Evolutionary conservation across 1,140 invertebrate genomes (phyloP).

Genomic region (Nautilus pompilius): DNA sequence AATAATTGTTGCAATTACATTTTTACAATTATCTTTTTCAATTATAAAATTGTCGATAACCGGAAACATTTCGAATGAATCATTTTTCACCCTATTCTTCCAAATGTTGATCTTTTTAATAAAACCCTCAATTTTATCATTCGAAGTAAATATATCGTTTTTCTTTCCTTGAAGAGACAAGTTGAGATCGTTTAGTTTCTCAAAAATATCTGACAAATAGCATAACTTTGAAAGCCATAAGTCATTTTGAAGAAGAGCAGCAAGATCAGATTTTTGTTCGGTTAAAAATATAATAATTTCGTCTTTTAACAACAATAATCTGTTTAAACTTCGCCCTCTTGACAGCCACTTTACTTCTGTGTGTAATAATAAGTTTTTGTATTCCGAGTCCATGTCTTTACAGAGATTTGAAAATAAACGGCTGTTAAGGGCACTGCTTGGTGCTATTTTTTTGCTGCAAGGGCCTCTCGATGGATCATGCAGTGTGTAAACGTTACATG

Average conservation of each 20-base stretch:
- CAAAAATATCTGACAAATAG: conserved; percentile 2
- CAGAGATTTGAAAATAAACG: not conserved
- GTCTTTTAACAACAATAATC: not conserved
- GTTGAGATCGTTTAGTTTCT: not conserved
- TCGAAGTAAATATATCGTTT: not conserved
- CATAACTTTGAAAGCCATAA: not conserved
- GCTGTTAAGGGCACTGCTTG: not conserved
- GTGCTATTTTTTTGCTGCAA: not conserved
- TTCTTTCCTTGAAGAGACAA: conserved; percentile 1
- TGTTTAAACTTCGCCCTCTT: not conserved
- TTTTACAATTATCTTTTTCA: not conserved
- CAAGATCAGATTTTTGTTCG: conserved; percentile 1
- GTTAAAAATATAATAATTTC: not conserved
- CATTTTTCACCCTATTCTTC: not conserved
- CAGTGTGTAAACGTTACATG: not conserved
- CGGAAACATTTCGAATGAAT: not conserved
- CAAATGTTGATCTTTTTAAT: conserved; percentile 4
- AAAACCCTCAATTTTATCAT: conserved; percentile 2
- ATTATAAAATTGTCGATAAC: not conserved
- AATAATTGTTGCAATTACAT: not conserved
- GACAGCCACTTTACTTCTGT: not conserved
- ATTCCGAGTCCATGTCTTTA: not conserved
- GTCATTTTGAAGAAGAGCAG: not conserved
- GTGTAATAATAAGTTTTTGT: not conserved
- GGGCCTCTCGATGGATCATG: not conserved